Conservation (phyloP, 2,797 vertebrate species). For the Acanthis flammea region DNA sequence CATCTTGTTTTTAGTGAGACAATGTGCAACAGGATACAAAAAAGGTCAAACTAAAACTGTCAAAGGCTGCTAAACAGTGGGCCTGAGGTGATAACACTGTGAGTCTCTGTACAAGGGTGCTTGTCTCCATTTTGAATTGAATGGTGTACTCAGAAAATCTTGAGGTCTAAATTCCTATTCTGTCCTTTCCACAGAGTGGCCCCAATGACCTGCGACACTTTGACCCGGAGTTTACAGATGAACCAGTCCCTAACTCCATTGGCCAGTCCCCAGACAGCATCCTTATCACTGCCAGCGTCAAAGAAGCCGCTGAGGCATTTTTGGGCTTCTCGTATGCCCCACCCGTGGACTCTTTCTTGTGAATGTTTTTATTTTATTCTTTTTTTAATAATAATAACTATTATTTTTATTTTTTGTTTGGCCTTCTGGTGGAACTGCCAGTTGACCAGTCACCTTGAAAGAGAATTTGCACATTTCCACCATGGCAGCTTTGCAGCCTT, state of each 20-base stretch:
- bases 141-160: not conserved
- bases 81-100: not conserved
- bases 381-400: slow-evolving; percentile 63
- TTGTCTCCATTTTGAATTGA: not conserved
- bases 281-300: slow-evolving; percentile 91
- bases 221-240: slow-evolving; percentile 97
- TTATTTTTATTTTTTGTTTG: slow-evolving; percentile 53
- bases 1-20: not conserved
- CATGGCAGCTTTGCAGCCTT: slow-evolving; percentile 86
- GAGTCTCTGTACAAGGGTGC: not conserved
- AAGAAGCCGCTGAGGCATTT: slow-evolving; percentile 93
- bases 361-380: slow-evolving; percentile 50
- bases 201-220: slow-evolving; percentile 95
- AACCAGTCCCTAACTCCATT: slow-evolving; percentile 94
- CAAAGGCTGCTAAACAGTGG: not conserved
- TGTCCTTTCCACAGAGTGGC: slow-evolving; percentile 80
- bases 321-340: slow-evolving; percentile 95
- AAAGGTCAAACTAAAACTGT: not conserved
- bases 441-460: slow-evolving; percentile 70
- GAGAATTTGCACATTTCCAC: slow-evolving; percentile 88
- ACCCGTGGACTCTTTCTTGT: slow-evolving; percentile 89
- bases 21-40: not conserved
- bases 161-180: not conserved
- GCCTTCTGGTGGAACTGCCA: slow-evolving; percentile 69
- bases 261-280: slow-evolving; percentile 94